phyloP scores from a whole-genome alignment of 2,113 vertebrate genomes.

The Amphiprion percula region DNA sequence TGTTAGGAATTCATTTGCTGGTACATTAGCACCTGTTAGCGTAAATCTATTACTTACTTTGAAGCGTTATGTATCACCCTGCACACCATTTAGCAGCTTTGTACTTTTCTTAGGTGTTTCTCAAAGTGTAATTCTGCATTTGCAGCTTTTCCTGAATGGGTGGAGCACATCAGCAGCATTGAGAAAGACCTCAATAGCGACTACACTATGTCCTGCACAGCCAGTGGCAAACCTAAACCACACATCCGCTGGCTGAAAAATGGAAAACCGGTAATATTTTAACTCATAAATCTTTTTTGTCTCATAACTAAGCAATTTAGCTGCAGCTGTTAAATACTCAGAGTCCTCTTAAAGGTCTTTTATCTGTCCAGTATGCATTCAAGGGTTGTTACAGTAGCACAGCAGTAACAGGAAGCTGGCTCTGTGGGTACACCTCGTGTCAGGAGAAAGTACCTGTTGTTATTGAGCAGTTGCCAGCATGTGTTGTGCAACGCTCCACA shows the following conservation, averaged over 20 bases:
- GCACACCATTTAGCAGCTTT: constrained; percentile 21
- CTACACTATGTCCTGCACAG: constrained; percentile 91
- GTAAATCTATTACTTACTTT: no score
- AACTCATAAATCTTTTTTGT: constrained; percentile 9
- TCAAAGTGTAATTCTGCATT: constrained; percentile 18
- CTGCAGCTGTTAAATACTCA: constrained; percentile 1
- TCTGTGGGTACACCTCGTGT: constrained; percentile 35
- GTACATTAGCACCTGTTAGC: no score
- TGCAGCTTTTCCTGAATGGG: constrained; percentile 94
- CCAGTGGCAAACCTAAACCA: constrained; percentile 92
- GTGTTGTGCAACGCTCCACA: constrained; percentile 45
- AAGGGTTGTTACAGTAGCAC: constrained; percentile 31
- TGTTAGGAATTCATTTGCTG: no score
- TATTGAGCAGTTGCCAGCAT: constrained; percentile 60
- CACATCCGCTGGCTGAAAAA: constrained; percentile 93
- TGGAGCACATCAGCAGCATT: constrained; percentile 91
- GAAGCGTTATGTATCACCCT: background rate
- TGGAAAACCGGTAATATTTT: constrained; percentile 85
- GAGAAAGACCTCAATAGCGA: constrained; percentile 91
- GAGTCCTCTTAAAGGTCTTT: background rate
- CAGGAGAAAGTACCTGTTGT: constrained; percentile 56
- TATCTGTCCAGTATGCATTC: constrained; percentile 10
- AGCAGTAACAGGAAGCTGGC: constrained; percentile 64
- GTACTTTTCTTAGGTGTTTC: constrained; percentile 1
- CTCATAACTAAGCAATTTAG: background rate